Evolutionary conservation across 2,888 invertebrate genomes (phyloP).

Genomic region (Polydrusus cervinus): DNA sequence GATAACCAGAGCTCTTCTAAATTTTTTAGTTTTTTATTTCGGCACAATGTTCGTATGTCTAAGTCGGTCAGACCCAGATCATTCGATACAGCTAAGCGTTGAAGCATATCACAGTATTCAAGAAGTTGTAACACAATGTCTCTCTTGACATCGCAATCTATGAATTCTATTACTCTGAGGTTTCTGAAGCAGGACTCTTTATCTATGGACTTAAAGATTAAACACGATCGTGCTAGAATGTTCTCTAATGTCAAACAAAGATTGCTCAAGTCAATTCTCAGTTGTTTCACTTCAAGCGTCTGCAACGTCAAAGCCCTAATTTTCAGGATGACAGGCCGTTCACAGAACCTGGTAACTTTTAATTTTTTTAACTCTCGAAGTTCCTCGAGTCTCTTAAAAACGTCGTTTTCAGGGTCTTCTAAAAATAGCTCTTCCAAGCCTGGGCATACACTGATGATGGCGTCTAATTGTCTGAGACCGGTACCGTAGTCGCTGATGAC

Average conservation of each 20-base stretch:
- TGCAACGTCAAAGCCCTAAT: constrained; percentile 25
- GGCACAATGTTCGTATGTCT: constrained; percentile 40
- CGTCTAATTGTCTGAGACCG: constrained; percentile 20
- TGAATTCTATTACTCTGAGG: constrained; percentile 42
- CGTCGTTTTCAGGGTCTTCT: constrained; percentile 34
- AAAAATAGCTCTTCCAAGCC: constrained; percentile 38
- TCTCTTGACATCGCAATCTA: constrained; percentile 44
- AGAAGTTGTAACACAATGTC: constrained; percentile 32
- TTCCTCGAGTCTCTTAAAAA: constrained; percentile 31
- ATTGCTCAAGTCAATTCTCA: constrained; percentile 26
- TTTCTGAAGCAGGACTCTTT: constrained; percentile 35
- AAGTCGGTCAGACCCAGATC: constrained; percentile 43
- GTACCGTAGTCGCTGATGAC: constrained; percentile 38
- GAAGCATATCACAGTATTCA: constrained; percentile 34
- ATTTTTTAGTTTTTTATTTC: constrained; percentile 35
- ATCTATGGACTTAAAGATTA: not conserved
- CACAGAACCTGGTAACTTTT: constrained; percentile 23
- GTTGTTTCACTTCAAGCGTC: constrained; percentile 21
- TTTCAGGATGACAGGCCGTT: not conserved
- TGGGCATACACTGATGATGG: constrained; percentile 48
- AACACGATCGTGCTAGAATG: constrained; percentile 26
- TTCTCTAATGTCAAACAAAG: constrained; percentile 38
- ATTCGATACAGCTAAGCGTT: constrained; percentile 44
- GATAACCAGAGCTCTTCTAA: constrained; percentile 52
- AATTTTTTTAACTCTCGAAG: constrained; percentile 41